These are phyloP conservation scores for Parasteatoda lunata DNA, from an alignment of 2,888 invertebrate species.

Conservation along the genomic window DNA sequence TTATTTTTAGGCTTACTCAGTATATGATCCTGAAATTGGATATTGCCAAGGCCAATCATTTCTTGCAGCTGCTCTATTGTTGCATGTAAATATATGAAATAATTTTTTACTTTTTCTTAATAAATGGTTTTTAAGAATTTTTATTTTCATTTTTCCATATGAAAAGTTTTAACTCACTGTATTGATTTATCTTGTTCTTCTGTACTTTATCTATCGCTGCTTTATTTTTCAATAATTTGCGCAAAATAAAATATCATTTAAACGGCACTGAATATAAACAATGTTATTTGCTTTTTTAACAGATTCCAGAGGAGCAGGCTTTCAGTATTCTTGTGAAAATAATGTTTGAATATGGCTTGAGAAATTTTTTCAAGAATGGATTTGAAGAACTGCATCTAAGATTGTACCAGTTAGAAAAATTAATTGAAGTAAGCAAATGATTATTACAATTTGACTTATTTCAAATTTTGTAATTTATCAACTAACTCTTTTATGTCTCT, in stretches of 20 bases:
- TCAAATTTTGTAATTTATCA: no score
- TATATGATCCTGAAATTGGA: conserved; percentile 97
- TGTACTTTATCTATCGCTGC: no score
- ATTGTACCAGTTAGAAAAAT: conserved; percentile 93
- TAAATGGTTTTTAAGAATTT: not conserved
- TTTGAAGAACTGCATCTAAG: conserved; percentile 96
- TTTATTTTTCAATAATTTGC: no score
- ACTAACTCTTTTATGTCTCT: no score
- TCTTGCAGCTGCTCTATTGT: conserved; percentile 92
- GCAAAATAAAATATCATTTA: no score
- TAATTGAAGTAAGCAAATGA: conserved; percentile 83
- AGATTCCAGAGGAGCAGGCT: conserved; percentile 99
- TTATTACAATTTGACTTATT: conserved; percentile 7
- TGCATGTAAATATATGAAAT: conserved; percentile 83
- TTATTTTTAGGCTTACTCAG: conserved; percentile 87
- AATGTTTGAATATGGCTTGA: conserved; percentile 96
- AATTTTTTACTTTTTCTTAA: not conserved
- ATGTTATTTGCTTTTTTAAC: conserved; percentile 56
- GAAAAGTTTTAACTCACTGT: not conserved
- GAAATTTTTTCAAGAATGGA: conserved; percentile 96
- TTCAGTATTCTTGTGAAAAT: conserved; percentile 96
- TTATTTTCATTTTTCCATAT: not conserved
- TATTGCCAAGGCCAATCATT: conserved; percentile 99
- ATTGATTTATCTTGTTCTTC: no score
- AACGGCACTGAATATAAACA: not conserved